Base-by-base conservation (phyloP, 2,888 invertebrate species). In the Brassicogethes aeneus region DNA sequence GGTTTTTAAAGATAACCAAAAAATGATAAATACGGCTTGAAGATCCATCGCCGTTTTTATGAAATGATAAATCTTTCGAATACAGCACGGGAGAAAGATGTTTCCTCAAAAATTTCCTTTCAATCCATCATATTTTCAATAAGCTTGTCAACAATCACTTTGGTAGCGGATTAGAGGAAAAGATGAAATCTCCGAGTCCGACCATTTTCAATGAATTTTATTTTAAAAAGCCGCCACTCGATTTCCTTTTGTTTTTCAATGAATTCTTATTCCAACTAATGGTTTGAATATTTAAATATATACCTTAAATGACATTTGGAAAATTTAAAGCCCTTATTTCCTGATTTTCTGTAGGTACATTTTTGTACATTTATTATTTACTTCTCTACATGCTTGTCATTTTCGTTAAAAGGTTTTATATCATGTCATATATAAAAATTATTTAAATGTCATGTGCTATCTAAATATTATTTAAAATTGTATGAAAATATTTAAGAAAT, bases 41-140 rank as follows among this genome's bases (percentile, higher is more conserved):
- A 10, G 23, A 23, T 23, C 10, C 23, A 23, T 10, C 5, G 23
- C 23, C 10, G 10, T 23, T 23, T 23, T 23, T 10, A 23, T 23
- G 5, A 10, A 23, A 23, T 23, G 23, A 23, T 23, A 23, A 23
- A 23, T 23, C 23, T 23, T 23, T 23, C 23, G 5, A 23, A 23
- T 23, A 23, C 23, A 23, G 10, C 23, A 23, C 23, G 23, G 10
- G 10, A 23, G 23, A 23, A 23, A 10, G 23, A 23, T 23, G 23
- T 23, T 23, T 23, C 23, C 23, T 5, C 10, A 7, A 10, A 23
- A 23, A 7, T 23, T 23, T 23, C 23, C 23, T 23, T 23, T 23
- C 23, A 23, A 23, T 23, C 23, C 23, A 23, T 23, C 23, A 23
- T 23, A 23, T 23, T 23, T 23, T 23, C 23, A 23, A 23, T 23